Evolutionary conservation across 2,797 vertebrate species (phyloP), one percentile per base, ranked within the genome.

Genomic region (Coregonus ussuriensis): DNA sequence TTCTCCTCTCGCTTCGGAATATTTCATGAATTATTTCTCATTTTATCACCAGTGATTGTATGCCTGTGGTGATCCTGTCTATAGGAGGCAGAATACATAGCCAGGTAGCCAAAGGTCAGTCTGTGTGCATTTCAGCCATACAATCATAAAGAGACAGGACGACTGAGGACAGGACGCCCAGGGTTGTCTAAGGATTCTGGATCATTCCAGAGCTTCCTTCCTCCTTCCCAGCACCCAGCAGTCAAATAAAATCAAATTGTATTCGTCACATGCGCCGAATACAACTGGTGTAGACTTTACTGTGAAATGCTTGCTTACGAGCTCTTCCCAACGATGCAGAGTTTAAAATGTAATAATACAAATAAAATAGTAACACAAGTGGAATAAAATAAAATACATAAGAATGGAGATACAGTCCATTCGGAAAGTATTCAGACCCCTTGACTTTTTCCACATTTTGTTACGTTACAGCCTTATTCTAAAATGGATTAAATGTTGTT

Each of bases 141-240:
- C 16, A 35, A 11, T 37, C 37, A 62, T 75, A 14, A 62, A 65
- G 59, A 52, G 51, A 70, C 29, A 35, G 47, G 74, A 82, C 37
- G 53, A 3, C 14, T 69, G 25, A 11, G 75, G 25, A 21, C 33
- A 21, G 52, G 74, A 82, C 25, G 63, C 4, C n/a, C 59, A 37
- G 9, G 76, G 37, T 29, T 47, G 11, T 77, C 56, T 52, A 65
- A 63, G 70, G 33, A 41, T 54, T 53, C n/a, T 47, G 53, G 73
- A 80, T 74, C 75, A 79, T 72, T 75, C 53, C 78, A 84, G 74
- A 73, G 78, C 73, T 71, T 74, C 66, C 69, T 79, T 62, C 59
- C 54, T 31, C 41, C 41, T 47, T 47, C 70, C 14, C 53, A 71
- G 63, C 75, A 74, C 66, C 52, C 66, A 76, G 54, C 29, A 73